Base-by-base conservation (phyloP, 2,888 invertebrate species). In the Penaeus monodon region DNA sequence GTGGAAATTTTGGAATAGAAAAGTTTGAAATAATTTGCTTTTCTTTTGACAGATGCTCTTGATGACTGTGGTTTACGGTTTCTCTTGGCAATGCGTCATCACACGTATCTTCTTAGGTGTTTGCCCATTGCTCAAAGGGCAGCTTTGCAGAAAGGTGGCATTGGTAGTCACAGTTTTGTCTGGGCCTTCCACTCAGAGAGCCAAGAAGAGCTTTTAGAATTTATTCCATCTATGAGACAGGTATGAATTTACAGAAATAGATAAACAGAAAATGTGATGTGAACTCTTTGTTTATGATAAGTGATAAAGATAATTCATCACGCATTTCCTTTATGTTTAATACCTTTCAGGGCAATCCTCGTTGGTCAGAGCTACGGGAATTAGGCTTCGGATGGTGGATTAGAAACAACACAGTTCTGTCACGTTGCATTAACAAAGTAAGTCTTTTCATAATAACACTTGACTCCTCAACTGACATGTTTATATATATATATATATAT, bases 121-220 rank as follows among this genome's bases (percentile, higher is more conserved):
- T 93, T 99, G 88, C 98, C 99, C 12, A 81, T 90, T 44, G 89
- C 86, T 49, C 90, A 90, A 81, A 84, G 90, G 20, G 92, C 85
- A 24, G 81, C 82, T n/a, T 73, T 90, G 27, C 89, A 89, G 76
- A 90, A 89, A 91, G 74, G 86, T 90, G 85, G 91, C 91, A n/a
- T 92, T 93, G 12, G 92, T n/a, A 1, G 96, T 96, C 65, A 96
- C 96, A 20, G 98, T 93, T 94, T 99, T 33, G 98, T 98, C 6
- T 99, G 99, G 99, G 99, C 99, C 0, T 99, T 97, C 93, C 99
- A 99, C 93, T 99, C 99, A 0, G 99, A 99, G 93, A 97, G 98
- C 33, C 98, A 98, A 92, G 98, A 98, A 91, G 99, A 99, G 92
- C 93, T 99, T 85, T 93, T 99, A 24, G 95, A 96, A 87, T 93